A percentile compares a stretch with the other conserved stretches of the same genome.
Conservation (phyloP, 2,797 vertebrate species). For the Brachyalestes nurse region DNA sequence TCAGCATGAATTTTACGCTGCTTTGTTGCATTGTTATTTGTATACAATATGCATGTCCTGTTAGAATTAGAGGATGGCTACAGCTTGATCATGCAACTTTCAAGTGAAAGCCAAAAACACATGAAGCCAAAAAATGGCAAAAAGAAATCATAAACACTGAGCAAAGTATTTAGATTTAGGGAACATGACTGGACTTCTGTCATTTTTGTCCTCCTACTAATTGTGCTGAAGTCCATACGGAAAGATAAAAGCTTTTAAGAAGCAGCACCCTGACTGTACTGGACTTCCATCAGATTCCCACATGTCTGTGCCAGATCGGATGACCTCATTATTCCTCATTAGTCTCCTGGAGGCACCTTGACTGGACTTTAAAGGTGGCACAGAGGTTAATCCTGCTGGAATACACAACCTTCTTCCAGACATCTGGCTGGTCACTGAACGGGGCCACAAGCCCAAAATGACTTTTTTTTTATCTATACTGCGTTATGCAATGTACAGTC, state of each 20-base stretch:
- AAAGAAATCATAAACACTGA: constrained; percentile 36
- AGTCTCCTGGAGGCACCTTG: constrained; percentile 73
- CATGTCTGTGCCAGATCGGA: constrained; percentile 50
- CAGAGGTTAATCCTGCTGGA: constrained; percentile 75
- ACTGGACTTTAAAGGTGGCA: constrained; percentile 78
- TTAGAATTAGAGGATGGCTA: constrained; percentile 64
- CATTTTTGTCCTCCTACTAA: constrained; percentile 56
- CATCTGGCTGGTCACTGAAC: constrained; percentile 24
- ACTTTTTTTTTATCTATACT: background rate
- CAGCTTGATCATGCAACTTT: constrained; percentile 64
- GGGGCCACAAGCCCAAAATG: background rate
- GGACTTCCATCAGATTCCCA: constrained; percentile 63
- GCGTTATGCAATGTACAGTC: background rate
- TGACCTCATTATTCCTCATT: constrained; percentile 81
- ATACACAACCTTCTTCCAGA: constrained; percentile 62
- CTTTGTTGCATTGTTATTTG: constrained; percentile 56
- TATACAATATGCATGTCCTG: background rate
- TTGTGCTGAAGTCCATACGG: constrained; percentile 61
- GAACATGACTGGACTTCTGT: background rate
- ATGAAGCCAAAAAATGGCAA: background rate
- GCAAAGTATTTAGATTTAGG: constrained; percentile 13
- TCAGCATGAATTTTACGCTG: constrained; percentile 39
- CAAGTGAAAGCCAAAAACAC: too few species aligned
- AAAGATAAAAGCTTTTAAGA: constrained; percentile 74
- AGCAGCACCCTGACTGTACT: constrained; percentile 61